Base-by-base conservation (phyloP, 2,888 invertebrate species). In the Zootermopsis nevadensis region DNA sequence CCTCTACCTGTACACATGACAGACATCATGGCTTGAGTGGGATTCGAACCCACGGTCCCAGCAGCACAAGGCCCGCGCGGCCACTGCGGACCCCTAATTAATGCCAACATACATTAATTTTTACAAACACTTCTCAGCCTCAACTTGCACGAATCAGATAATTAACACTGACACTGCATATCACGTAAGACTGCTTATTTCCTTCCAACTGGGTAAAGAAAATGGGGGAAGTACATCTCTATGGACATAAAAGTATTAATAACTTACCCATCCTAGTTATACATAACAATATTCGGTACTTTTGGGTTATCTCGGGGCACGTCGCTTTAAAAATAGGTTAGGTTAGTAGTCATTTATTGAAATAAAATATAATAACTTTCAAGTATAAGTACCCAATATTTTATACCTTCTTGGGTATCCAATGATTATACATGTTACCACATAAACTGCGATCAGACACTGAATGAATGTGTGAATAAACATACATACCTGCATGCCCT, bases 401-500 rank as follows among this genome's bases (percentile, higher is more conserved):
- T 3, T 27, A 60, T 27, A 60, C 60, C 60, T 27, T 60, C 60
- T n/a, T 27, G n/a, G n/a, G n/a, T 60, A n/a, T 60, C 27, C 60
- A 60, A 1, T 27, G n/a, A n/a, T 60, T 27, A 60, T 1, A 60
- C 60, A 60, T 55, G 7, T 24, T 55, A 6, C 15, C 24, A 55
- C n/a, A n/a, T 12, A 55, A 55, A 55, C 1, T 55, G 55, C 55
- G 22, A 55, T 19, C 55, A 60, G 24, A 60, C 60, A 60, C 22
- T 82, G 4, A 12, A 33, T 35, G 6, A 27, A 79, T 77, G 31
- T 24, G 15, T 22, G 53, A n/a, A 80, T 22, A 30, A 80, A 69
- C 31, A 33, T 74, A 88, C 90, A 89, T 87, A 91, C 91, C 89
- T 33, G 90, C 87, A 86, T 90, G 89, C 66, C 91, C 91, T 86